Evolutionary conservation across 2,113 vertebrate species (phyloP), one percentile per base, ranked within the genome.

Genomic region (Grantiella picta): DNA sequence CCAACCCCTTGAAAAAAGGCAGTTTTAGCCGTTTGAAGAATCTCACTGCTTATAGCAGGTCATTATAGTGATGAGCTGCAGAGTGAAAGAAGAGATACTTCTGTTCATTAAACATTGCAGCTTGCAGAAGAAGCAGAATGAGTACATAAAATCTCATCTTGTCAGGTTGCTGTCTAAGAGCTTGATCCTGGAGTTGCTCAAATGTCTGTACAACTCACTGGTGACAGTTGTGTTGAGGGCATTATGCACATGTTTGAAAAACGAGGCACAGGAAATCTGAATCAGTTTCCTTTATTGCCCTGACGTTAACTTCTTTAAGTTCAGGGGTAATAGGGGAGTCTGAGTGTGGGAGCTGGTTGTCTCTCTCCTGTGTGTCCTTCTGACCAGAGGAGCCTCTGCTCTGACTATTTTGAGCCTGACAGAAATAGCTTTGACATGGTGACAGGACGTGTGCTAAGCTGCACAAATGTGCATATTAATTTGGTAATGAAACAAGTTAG

Each of bases 401-500:
- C 27, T 64, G 33, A 54, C n/a, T 69, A 0, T 60, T 84, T 61
- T 64, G 59, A 73, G 56, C 79, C 61, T 80, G 72, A 60, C 50
- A 81, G 68, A 83, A 94, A 60, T 68, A 83, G 33, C 38, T 80
- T 77, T 63, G 85, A 45, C 19, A 15, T 17, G 71, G 68, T 84
- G 50, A 63, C 53, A 72, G 75, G 65, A 42, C 2, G 3, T 63
- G 52, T 77, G 65, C 64, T 96, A 86, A 70, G 56, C 54, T 90
- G 91, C 80, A 71, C 38, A 56, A 70, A 68, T 31, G 49, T 14
- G 23, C 42, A 50, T 64, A 36, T 52, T 94, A 69, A 84, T 64
- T 88, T 57, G 21, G 47, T 84, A 88, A 90, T 92, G 84, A 57
- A 79, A 77, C 79, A 72, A 83, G 49, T 90, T 93, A 94, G 64